phyloP scores from a whole-genome alignment of 2,113 vertebrate species.

The Turdus rufiventris region DNA sequence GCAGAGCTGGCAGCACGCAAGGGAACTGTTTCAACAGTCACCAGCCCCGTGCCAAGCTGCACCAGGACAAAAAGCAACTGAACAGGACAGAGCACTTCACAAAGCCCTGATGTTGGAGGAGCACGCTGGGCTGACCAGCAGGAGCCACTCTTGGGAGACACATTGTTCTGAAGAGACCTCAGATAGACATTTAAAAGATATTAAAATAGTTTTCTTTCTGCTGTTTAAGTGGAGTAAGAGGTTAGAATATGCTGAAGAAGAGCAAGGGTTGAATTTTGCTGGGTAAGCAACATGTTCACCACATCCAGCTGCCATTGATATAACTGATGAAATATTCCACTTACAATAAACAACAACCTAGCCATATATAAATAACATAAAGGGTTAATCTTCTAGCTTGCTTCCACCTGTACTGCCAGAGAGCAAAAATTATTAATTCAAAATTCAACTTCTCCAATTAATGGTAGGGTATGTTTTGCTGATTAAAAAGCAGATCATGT shows the following conservation, averaged over 20 bases:
- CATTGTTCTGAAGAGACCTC: accelerated
- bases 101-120: neutral
- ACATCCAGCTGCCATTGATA: neutral
- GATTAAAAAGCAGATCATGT: neutral
- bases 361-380: neutral
- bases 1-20: neutral
- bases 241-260: neutral
- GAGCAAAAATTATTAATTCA: neutral
- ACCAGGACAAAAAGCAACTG: neutral
- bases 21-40: neutral
- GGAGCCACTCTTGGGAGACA: neutral
- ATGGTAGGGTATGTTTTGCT: neutral
- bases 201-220: neutral
- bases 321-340: neutral
- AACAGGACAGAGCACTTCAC: neutral
- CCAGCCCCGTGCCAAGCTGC: neutral
- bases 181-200: neutral
- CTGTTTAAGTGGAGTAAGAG: neutral
- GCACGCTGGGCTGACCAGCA: neutral
- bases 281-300: neutral
- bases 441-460: neutral
- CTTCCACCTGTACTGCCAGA: neutral
- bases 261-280: neutral
- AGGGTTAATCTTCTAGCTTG: neutral
- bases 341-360: neutral